Conservation (phyloP, 2,888 invertebrate genomes). For the Eutolmus rufibarbis region DNA sequence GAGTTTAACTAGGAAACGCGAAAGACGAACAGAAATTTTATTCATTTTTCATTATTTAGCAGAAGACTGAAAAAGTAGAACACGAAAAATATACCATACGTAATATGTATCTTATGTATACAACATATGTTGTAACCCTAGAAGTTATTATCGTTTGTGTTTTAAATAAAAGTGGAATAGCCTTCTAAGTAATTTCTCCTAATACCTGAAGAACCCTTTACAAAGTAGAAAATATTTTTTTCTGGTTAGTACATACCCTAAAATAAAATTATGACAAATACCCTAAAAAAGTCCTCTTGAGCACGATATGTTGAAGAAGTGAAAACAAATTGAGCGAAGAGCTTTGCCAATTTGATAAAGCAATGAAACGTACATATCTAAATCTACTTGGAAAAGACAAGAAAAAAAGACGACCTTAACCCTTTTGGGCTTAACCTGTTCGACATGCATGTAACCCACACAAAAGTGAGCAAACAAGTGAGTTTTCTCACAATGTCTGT, state of each 20-base stretch:
- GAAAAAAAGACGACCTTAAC: neutral
- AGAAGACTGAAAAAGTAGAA: too few relatives aligned
- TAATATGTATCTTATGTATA: too few relatives aligned
- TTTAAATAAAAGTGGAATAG: neutral
- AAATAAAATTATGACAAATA: neutral
- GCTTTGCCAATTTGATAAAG: neutral
- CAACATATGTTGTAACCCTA: too few relatives aligned
- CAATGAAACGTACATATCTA: neutral
- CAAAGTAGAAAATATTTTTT: neutral
- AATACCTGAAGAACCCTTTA: neutral
- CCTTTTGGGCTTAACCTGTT: neutral
- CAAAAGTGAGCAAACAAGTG: neutral
- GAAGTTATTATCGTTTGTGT: neutral
- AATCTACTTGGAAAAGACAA: neutral
- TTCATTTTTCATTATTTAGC: too few relatives aligned
- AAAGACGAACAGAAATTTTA: too few relatives aligned
- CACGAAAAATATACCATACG: too few relatives aligned
- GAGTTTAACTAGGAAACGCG: too few relatives aligned
- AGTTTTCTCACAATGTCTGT: neutral
- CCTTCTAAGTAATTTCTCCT: neutral
- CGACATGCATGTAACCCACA: neutral
- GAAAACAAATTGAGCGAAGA: neutral
- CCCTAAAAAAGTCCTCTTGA: neutral
- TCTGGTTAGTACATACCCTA: neutral
- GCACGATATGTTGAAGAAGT: neutral